phyloP scores from a whole-genome alignment of 2,888 invertebrate species.

The Phyllotreta cruciferae region DNA sequence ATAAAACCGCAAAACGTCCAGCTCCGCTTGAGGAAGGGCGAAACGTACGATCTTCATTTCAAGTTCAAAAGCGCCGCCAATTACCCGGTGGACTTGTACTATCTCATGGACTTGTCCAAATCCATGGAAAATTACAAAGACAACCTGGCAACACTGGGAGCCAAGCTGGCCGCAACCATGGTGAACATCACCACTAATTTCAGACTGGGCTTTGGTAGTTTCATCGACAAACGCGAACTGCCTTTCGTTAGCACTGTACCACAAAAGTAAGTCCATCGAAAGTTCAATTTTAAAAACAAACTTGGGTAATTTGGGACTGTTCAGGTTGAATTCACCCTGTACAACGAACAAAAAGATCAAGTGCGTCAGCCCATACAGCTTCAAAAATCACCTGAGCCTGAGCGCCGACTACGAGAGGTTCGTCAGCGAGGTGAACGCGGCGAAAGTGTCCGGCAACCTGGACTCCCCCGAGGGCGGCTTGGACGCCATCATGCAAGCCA shows the following conservation, averaged over 20 bases:
- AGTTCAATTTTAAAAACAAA: not conserved
- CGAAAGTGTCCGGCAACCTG: constrained; percentile 47
- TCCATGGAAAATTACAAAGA: not conserved
- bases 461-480: not conserved
- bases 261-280: constrained; percentile 20
- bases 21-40: constrained; percentile 63
- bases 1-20: constrained; percentile 65
- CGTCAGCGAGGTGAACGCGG: constrained; percentile 56
- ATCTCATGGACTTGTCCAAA: constrained; percentile 50
- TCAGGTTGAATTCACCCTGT: not conserved
- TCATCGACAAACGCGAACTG: constrained; percentile 6
- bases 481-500: constrained; percentile 10
- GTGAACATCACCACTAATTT: not conserved
- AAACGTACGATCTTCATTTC: constrained; percentile 56
- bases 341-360: not conserved
- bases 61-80: constrained; percentile 70
- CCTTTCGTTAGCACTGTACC: constrained; percentile 1
- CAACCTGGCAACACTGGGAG: constrained; percentile 1
- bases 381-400: constrained; percentile 74
- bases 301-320: not conserved
- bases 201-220: constrained; percentile 8
- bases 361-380: constrained; percentile 61
- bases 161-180: not conserved
- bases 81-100: constrained; percentile 58
- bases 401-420: constrained; percentile 64